Evolutionary conservation across 2,113 vertebrate genomes (phyloP).

Genomic region (Bos taurus): ARS-UCD2.0 NC_037351.1:47061001-47061500

Average conservation of each 20-base stretch:
- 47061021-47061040: not conserved
- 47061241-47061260: not conserved
- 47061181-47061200: no score
- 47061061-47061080: not conserved
- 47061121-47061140: not conserved
- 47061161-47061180: not conserved
- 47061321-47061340: not conserved
- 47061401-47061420: not conserved
- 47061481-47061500: not conserved
- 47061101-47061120: not conserved
- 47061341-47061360: not conserved
- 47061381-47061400: not conserved
- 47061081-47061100: not conserved
- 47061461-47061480: not conserved
- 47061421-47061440: not conserved
- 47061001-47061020: not conserved
- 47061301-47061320: not conserved
- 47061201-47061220: not conserved
- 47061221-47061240: not conserved
- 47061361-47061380: not conserved
- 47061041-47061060: not conserved
- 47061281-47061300: not conserved
- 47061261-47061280: not conserved
- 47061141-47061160: not conserved
- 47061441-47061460: not conserved